Evolutionary conservation across 2,113 vertebrate genomes (phyloP).

Genomic region (Siphamia tubifer): DNA sequence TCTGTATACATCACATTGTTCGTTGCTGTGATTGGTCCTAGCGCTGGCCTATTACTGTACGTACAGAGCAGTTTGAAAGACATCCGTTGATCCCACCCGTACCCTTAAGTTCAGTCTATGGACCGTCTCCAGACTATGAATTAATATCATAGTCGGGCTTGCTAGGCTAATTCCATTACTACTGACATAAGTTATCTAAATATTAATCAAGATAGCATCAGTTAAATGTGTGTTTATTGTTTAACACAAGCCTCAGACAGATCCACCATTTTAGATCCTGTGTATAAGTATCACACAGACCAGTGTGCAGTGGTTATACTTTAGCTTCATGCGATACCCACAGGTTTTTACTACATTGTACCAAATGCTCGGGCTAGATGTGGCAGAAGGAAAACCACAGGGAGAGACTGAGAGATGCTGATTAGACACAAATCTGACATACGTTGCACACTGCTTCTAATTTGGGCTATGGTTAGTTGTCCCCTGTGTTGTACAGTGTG

Average conservation of each 20-base stretch:
- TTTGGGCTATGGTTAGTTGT: conserved; percentile 53
- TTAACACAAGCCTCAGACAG: background rate
- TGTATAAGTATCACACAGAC: background rate
- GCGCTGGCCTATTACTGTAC: too few relatives aligned
- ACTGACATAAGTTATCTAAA: too few relatives aligned
- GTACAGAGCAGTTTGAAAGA: too few relatives aligned
- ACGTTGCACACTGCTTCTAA: conserved; percentile 60
- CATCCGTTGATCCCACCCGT: too few relatives aligned
- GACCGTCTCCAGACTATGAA: too few relatives aligned
- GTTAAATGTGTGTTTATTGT: too few relatives aligned
- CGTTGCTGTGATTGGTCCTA: too few relatives aligned
- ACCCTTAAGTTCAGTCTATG: too few relatives aligned
- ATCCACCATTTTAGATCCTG: background rate
- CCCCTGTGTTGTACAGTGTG: conserved; percentile 35
- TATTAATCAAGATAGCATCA: too few relatives aligned
- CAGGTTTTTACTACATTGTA: conserved; percentile 15
- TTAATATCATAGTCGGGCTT: too few relatives aligned
- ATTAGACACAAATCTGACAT: conserved; percentile 60
- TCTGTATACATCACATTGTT: too few relatives aligned
- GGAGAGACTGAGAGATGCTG: conserved; percentile 63
- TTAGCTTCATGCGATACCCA: conserved; percentile 3
- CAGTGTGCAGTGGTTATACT: background rate
- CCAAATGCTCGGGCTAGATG: conserved; percentile 23
- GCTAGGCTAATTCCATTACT: too few relatives aligned
- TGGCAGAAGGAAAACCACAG: conserved; percentile 68